Base-by-base conservation (phyloP, 2,113 vertebrate genomes). In the Erythrolamprus reginae region DNA sequence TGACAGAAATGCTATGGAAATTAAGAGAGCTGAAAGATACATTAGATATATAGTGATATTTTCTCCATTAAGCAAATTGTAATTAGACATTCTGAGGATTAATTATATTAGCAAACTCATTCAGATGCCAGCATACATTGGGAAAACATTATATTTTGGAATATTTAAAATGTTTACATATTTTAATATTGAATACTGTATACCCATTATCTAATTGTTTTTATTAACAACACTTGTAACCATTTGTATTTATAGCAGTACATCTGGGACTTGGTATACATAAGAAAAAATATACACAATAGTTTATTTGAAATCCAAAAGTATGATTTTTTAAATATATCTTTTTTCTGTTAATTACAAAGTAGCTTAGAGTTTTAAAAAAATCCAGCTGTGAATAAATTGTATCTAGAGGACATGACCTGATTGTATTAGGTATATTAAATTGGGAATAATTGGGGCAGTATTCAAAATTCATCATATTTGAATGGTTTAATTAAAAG, bases 401-500 rank as follows among this genome's bases (percentile, higher is more conserved):
- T 88, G 17, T 42, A 84, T 84, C 4, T 48, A 86, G 52, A 91
- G 89, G 65, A 70, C 65, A 33, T 56, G 89, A 89, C 53, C 53
- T 94, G 89, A 94, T 94, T 88, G 33, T 90, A 84, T 33, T 56
- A 33, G 55, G 56, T 87, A 77, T 94, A 45, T 82, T 82, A 15
- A 93, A 91, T 47, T 92, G 89, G 84, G 91, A 50, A 50, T 55
- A 95, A 92, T 93, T 91, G 86, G 90, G 45, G 6, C 82, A 86
- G 15, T 88, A 26, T 10, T 89, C 38, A 19, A 17, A 65, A 90
- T 84, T 91, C 82, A 92, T 91, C 7, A 51, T 84, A 84, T 91
- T 88, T 94, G 89, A 93, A 87, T 92, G 65, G 24, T 7, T 93
- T 95, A 94, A 88, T 95, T 94, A 93, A 92, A 86, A 48, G 92